These are phyloP conservation scores for Drosophila mimetica DNA, from an alignment of 2,888 invertebrate genomes.

Conservation along the genomic window DNA sequence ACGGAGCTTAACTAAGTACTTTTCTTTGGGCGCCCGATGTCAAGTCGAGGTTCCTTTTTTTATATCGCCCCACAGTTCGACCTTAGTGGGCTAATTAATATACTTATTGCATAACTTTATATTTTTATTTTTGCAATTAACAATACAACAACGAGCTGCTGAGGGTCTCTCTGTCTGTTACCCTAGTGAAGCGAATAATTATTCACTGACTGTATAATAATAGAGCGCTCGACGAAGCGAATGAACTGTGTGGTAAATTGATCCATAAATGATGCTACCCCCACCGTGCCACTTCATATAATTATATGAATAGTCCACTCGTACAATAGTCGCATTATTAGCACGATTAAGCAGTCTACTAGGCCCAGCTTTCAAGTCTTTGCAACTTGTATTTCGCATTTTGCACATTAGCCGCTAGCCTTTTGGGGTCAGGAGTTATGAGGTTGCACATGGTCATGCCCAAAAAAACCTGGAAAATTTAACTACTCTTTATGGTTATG, in stretches of 20 bases:
- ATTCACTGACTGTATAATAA: constrained; percentile 14
- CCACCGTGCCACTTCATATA: constrained; percentile 6
- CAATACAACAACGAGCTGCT: not conserved
- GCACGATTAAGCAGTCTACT: constrained; percentile 19
- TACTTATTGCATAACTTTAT: constrained; percentile 18
- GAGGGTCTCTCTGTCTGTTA: not conserved
- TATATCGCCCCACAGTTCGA: not conserved
- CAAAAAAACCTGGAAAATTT: not conserved
- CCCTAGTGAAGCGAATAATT: constrained; percentile 27
- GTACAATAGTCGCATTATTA: constrained; percentile 25
- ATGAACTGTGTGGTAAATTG: constrained; percentile 39
- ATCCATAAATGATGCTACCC: constrained; percentile 36
- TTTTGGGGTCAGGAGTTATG: constrained; percentile 3
- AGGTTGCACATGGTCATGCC: constrained; percentile 5
- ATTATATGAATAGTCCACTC: constrained; percentile 27
- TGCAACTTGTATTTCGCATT: constrained; percentile 15
- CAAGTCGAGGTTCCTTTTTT: constrained; percentile 15
- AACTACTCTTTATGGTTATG: not conserved
- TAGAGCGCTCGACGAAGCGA: constrained; percentile 27
- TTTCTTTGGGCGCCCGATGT: constrained; percentile 8
- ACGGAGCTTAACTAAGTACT: constrained; percentile 12
- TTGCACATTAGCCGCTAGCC: constrained; percentile 15
- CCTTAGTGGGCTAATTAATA: constrained; percentile 35
- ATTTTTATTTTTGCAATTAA: constrained; percentile 27
- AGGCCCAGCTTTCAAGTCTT: constrained; percentile 2